Conservation (phyloP, 1,140 invertebrate genomes). For the Sesamia nonagrioides region DNA sequence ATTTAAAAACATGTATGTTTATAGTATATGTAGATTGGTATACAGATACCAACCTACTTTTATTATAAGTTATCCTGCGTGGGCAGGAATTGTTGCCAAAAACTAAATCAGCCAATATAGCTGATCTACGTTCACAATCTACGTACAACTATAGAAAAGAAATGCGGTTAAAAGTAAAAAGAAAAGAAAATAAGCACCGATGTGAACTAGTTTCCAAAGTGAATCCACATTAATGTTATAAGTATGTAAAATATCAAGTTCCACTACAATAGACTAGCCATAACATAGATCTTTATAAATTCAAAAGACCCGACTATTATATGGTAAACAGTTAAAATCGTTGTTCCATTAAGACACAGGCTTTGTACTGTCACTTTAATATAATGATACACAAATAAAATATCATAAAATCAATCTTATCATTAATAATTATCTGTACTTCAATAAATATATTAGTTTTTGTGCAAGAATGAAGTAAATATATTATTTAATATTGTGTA, state of each 20-base stretch:
- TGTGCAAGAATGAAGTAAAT: conserved; percentile 4
- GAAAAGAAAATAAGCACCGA: background rate
- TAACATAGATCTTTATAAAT: conserved; percentile 36
- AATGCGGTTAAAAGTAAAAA: background rate
- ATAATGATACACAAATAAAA: conserved; percentile 26
- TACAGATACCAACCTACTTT: no score
- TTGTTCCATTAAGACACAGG: conserved; percentile 64
- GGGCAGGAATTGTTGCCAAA: background rate
- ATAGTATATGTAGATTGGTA: no score
- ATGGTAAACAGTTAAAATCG: conserved; percentile 53
- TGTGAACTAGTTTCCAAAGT: background rate
- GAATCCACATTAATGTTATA: background rate
- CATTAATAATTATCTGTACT: conserved; percentile 20
- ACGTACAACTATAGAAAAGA: background rate
- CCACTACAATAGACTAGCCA: conserved; percentile 38
- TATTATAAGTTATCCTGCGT: no score
- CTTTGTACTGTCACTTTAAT: conserved; percentile 57
- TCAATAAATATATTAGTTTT: conserved; percentile 47
- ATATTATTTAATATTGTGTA: background rate
- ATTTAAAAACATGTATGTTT: no score
- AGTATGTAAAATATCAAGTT: conserved; percentile 20
- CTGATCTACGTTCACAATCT: background rate
- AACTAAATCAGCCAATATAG: background rate
- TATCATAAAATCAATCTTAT: conserved; percentile 33
- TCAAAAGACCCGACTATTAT: conserved; percentile 24